Evolutionary conservation across 1,140 invertebrate genomes (phyloP).

Genomic region (Protaetia brevitarsis): DNA sequence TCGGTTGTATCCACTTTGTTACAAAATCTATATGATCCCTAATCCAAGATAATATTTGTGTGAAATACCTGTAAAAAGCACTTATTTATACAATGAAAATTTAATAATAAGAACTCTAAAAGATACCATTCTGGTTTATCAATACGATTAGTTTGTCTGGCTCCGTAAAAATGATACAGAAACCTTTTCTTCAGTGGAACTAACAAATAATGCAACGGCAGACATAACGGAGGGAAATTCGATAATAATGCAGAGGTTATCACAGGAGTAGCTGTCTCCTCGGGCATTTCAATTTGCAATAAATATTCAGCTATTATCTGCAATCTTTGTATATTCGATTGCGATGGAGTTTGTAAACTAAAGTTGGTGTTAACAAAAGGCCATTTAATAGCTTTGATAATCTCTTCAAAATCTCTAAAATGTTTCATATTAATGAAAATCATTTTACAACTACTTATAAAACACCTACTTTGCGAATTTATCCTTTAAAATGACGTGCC

Average conservation of each 20-base stretch:
- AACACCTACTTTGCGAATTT: slow-evolving; percentile 67
- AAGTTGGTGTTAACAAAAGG: slow-evolving; percentile 66
- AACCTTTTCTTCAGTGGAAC: slow-evolving; percentile 76
- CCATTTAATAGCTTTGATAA: slow-evolving; percentile 79
- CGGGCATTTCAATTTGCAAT: slow-evolving; percentile 66
- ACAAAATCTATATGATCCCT: slow-evolving; percentile 80
- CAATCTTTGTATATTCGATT: slow-evolving; percentile 63
- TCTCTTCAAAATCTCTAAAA: slow-evolving; percentile 76
- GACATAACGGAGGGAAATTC: slow-evolving; percentile 56
- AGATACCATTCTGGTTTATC: slow-evolving; percentile 91
- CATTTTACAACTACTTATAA: slow-evolving; percentile 19
- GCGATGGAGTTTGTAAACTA: slow-evolving; percentile 52
- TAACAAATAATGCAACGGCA: slow-evolving; percentile 65
- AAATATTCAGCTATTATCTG: slow-evolving; percentile 68
- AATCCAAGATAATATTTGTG: slow-evolving; percentile 84
- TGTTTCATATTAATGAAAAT: neutral
- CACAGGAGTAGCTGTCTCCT: slow-evolving; percentile 45
- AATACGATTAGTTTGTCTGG: slow-evolving; percentile 80
- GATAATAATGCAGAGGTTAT: slow-evolving; percentile 57
- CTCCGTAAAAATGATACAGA: slow-evolving; percentile 84
- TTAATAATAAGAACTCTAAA: too few relatives aligned
- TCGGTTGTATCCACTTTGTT: slow-evolving; percentile 72
- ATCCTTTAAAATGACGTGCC: slow-evolving; percentile 78
- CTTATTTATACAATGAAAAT: too few relatives aligned
- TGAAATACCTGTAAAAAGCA: slow-evolving; percentile 55